phyloP scores from a whole-genome alignment of 2,888 invertebrate genomes.

The Thelaira solivaga region DNA sequence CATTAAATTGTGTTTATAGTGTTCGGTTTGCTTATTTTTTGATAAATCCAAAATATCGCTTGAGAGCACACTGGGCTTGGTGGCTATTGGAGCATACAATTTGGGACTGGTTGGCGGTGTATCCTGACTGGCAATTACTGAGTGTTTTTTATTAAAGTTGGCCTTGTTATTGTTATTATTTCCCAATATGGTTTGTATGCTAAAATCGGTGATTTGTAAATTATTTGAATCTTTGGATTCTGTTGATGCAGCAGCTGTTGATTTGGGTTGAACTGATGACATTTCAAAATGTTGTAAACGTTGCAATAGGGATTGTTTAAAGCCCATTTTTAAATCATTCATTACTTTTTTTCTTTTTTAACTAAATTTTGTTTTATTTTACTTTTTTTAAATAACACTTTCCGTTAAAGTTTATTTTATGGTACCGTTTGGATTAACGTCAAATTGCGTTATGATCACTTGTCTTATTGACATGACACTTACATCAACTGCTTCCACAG shows the following conservation, averaged over 20 bases:
- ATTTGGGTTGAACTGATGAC: constrained; percentile 56
- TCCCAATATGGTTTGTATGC: constrained; percentile 73
- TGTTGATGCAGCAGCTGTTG: too few species aligned
- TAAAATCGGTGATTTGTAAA: constrained; percentile 74
- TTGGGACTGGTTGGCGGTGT: constrained; percentile 52
- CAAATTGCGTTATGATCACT: constrained; percentile 72
- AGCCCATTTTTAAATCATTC: constrained; percentile 74
- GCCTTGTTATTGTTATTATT: too few species aligned
- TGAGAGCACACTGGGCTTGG: constrained; percentile 9
- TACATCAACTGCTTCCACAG: constrained; percentile 63
- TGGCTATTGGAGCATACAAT: constrained; percentile 45
- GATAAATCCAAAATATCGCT: constrained; percentile 70
- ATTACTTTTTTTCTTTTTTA: constrained; percentile 63
- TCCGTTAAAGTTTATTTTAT: constrained; percentile 69
- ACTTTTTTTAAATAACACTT: constrained; percentile 23
- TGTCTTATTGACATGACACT: constrained; percentile 64
- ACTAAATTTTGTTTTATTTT: background rate
- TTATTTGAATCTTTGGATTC: constrained; percentile 30
- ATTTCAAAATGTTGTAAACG: constrained; percentile 71
- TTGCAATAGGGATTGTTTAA: constrained; percentile 75
- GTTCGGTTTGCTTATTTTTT: constrained; percentile 64
- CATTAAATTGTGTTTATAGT: constrained; percentile 47
- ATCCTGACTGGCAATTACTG: background rate
- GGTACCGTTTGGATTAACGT: constrained; percentile 68
- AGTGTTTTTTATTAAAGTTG: too few species aligned